Percentiles rank a stretch among this genome's conserved stretches.
phyloP scores from a whole-genome alignment of 2,113 vertebrate species.

The Lepus americanus region DNA sequence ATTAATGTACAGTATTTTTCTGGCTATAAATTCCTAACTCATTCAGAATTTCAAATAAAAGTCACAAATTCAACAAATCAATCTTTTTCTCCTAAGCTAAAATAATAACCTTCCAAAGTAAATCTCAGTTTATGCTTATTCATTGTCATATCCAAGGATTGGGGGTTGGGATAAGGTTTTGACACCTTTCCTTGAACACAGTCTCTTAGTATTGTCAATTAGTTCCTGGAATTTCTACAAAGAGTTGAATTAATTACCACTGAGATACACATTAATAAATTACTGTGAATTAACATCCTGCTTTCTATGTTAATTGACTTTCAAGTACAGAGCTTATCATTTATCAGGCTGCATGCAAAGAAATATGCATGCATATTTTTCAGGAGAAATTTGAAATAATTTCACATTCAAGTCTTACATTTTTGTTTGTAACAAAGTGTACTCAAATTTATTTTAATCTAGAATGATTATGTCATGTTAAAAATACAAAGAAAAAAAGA shows the following conservation, averaged over 20 bases:
- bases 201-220: slow-evolving; percentile 72
- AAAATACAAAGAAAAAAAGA: neutral
- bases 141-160: slow-evolving; percentile 37
- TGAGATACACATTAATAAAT: slow-evolving; percentile 77
- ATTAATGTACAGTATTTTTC: neutral
- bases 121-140: slow-evolving; percentile 72
- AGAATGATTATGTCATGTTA: neutral
- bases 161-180: slow-evolving; percentile 28
- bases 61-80: neutral
- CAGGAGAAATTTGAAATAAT: slow-evolving; percentile 17
- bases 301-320: slow-evolving; percentile 81
- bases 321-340: slow-evolving; percentile 50
- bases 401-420: slow-evolving; percentile 17
- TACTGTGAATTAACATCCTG: slow-evolving; percentile 69
- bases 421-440: neutral
- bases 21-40: neutral
- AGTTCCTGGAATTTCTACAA: slow-evolving; percentile 75
- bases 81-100: slow-evolving; percentile 33
- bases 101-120: slow-evolving; percentile 68
- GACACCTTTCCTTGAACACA: slow-evolving; percentile 22
- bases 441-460: slow-evolving; percentile 6
- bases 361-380: slow-evolving; percentile 39
- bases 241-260: slow-evolving; percentile 81
- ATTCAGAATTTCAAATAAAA: slow-evolving; percentile 54
- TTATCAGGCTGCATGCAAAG: slow-evolving; percentile 31